Conservation (phyloP, 2,888 invertebrate species). For the Drosophila tanythrix region DNA sequence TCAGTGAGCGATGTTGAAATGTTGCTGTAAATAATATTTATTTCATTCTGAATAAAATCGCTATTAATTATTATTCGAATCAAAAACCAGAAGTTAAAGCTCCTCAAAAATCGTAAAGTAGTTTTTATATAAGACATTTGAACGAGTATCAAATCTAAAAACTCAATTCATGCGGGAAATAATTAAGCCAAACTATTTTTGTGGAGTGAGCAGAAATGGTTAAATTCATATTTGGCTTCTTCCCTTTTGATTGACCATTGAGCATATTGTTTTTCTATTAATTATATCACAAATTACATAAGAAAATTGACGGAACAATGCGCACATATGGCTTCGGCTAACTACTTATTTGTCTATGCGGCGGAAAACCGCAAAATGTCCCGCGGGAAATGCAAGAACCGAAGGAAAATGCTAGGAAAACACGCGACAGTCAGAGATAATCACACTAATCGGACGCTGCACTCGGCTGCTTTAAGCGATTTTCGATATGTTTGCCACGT, state of each 20-base stretch:
- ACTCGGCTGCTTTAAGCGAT: conserved; percentile 75
- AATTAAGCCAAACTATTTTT: not conserved
- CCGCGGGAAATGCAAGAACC: conserved; percentile 67
- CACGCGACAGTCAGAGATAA: conserved; percentile 74
- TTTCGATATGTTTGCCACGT: conserved; percentile 66
- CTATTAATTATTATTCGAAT: not conserved
- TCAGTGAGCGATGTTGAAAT: conserved; percentile 14
- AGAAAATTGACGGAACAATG: conserved; percentile 61
- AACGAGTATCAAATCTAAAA: not conserved
- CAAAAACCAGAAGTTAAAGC: not conserved
- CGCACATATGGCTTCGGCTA: conserved; percentile 76
- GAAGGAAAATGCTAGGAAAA: conserved; percentile 32
- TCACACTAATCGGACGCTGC: conserved; percentile 81
- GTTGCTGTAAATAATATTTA: not conserved
- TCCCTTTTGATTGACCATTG: conserved; percentile 56
- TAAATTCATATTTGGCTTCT: conserved; percentile 9
- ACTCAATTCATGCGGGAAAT: not conserved
- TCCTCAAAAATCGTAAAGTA: not conserved
- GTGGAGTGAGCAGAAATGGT: not conserved
- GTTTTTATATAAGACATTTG: not conserved
- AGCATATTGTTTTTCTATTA: conserved; percentile 80
- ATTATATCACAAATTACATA: conserved; percentile 62
- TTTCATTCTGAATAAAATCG: not conserved
- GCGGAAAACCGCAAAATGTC: conserved; percentile 56
- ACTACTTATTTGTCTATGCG: conserved; percentile 6